Percentiles rank a stretch among this genome's conserved stretches.
Evolutionary conservation across 2,888 invertebrate species (phyloP).

Genomic region (Creontiades dilutus): DNA sequence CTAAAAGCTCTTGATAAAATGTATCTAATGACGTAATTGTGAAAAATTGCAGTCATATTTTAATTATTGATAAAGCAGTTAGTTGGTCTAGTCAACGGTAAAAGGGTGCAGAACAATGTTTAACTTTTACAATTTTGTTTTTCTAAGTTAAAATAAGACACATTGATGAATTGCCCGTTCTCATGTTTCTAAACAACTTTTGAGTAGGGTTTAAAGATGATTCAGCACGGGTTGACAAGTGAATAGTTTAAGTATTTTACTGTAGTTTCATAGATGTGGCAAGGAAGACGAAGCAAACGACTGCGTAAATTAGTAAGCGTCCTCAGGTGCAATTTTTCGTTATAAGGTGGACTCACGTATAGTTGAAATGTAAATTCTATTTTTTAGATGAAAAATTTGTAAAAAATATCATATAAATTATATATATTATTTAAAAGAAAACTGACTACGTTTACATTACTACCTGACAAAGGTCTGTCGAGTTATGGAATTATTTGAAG

Average conservation of each 20-base stretch:
- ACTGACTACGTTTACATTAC: no score
- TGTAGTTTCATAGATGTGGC: neutral
- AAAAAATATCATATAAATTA: conserved; percentile 7
- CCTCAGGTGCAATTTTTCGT: neutral
- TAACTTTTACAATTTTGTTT: neutral
- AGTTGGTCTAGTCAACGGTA: conserved; percentile 38
- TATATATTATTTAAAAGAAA: neutral
- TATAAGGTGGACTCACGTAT: neutral
- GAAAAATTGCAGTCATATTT: neutral
- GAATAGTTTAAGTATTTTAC: neutral
- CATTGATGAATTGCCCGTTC: neutral
- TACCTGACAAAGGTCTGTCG: no score
- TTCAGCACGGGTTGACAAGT: neutral
- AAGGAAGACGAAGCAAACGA: neutral
- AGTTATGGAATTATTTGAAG: no score
- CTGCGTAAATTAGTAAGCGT: conserved; percentile 32
- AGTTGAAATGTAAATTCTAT: conserved; percentile 16
- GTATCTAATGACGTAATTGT: neutral
- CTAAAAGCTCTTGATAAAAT: neutral
- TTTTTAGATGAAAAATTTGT: neutral
- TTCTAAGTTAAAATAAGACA: neutral
- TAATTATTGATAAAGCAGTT: neutral
- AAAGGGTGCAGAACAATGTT: neutral
- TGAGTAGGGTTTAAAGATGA: neutral
- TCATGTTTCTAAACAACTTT: neutral